Evolutionary conservation across 2,888 invertebrate species (phyloP), one percentile per base, ranked within the genome.

Genomic region (Parthenolecanium corni): DNA sequence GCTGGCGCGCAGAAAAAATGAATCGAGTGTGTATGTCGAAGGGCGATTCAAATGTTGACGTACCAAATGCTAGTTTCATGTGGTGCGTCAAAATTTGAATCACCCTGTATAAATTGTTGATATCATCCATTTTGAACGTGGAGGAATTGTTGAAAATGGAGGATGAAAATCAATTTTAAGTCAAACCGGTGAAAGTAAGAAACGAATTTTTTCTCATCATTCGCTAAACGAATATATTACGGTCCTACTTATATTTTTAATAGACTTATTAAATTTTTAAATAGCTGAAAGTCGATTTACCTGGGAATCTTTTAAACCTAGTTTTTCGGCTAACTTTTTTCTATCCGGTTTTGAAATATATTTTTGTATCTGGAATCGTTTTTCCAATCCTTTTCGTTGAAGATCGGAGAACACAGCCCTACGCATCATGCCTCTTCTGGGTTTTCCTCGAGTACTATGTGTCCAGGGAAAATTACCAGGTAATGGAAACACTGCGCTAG

Each of bases 301-400:
- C 87, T 96, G 96, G 67, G 95, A 95, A 72, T 97, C 96, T 73
- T 96, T 96, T 12, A 97, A 80, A 11, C 94, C 95, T 54, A 97
- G 79, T 74, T 94, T 91, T 73, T 94, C 94, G 0, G 97, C 96
- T 66, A 97, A 77, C 71, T 95, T 94, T 80, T 95, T 96, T 74
- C 97, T 80, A 74, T 97, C 97, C 0, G 96, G 96, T 74, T 97
- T 97, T 72, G 93, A 94, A 74, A 97, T 97, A 77, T 97, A 97
- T 75, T 96, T 96, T 76, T 96, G 96, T 57, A 92, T 84, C 74
- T 93, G 92, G 77, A 97, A 97, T 72, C 93, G 79, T 72, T 93
- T 88, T 76, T 97, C 97, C 68, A 97, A 78, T 0, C 96, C 96
- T 69, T 94, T 93, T 49, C 97, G 79, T 73, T 97, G 97, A 0